Evolutionary conservation across 2,888 invertebrate genomes (phyloP), one percentile per base, ranked within the genome.

Genomic region (Nemoura dubitans): DNA sequence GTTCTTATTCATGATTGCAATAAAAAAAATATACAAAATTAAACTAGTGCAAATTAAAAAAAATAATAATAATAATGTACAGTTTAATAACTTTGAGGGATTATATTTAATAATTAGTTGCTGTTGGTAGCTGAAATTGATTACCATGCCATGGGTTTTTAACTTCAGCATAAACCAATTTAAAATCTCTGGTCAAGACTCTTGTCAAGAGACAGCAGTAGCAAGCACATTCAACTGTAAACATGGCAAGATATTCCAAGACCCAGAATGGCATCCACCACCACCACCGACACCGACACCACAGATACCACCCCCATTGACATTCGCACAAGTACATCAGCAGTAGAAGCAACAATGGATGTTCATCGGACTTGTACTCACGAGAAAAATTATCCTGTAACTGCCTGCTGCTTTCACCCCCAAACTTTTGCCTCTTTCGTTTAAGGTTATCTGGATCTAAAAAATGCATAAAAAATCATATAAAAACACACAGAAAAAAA

Each of bases 361-460:
- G 59, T 59, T 59, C 59, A 59, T 59, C 59, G 14, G 87, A 82
- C 87, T 85, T 82, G 83, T 88, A 88, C 88, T 88, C 87, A 88
- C 88, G 85, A 86, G 86, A 84, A 43, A 87, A 76, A 77, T 86
- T 85, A 43, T 87, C 86, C 76, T 92, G 92, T 89, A 93, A 91
- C 88, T 92, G 92, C 89, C 91, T 93, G 90, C 92, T 91, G 89
- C 59, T 59, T 59, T 92, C 92, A 90, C 91, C 91, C 90, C 92
- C 92, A 91, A 91, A 91, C 91, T 93, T 93, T 91, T 92, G 92
- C 90, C 93, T 92, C 91, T 94, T 94, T 91, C 93, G 93, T 92
- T 93, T 94, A 91, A 93, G 91, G 89, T 92, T 92, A 91, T 92
- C 93, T 90, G 93, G 93, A 92, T 94, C 94, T 94, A 94, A 90